Conservation (phyloP, 1,140 invertebrate genomes). For the Calephelis nemesis region DNA sequence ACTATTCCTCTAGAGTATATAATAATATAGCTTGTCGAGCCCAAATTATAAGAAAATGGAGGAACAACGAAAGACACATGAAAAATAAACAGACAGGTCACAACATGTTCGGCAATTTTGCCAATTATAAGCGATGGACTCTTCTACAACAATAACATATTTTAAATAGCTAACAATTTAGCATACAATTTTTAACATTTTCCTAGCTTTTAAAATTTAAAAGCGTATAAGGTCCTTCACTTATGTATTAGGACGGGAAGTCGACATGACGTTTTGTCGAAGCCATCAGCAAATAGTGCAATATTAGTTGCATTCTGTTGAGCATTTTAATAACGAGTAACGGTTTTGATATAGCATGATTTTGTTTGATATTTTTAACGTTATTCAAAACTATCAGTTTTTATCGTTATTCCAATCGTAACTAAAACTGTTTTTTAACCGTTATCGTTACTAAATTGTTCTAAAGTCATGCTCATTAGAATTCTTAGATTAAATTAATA, state of each 20-base stretch:
- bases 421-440: too few relatives aligned
- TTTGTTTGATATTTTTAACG: background rate
- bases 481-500: conserved; percentile 10
- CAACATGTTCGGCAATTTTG: background rate
- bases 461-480: conserved; percentile 9
- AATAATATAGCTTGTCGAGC: too few relatives aligned
- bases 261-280: background rate
- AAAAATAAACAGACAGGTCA: conserved; percentile 16
- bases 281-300: conserved; percentile 10
- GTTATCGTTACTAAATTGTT: conserved; percentile 8
- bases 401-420: background rate
- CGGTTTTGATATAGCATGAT: background rate
- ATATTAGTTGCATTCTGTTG: conserved; percentile 5
- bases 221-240: background rate
- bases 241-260: conserved; percentile 1
- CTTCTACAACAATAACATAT: background rate
- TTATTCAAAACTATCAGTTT: background rate
- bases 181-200: background rate
- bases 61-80: conserved; percentile 6
- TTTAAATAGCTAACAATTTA: background rate
- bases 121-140: conserved; percentile 3
- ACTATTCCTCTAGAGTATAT: too few relatives aligned
- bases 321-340: conserved; percentile 9
- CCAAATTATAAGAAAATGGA: background rate
- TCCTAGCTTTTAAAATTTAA: background rate